Evolutionary conservation across 2,113 vertebrate genomes (phyloP), one percentile per base, ranked within the genome.

Genomic region (Ginglymostoma cirratum): DNA sequence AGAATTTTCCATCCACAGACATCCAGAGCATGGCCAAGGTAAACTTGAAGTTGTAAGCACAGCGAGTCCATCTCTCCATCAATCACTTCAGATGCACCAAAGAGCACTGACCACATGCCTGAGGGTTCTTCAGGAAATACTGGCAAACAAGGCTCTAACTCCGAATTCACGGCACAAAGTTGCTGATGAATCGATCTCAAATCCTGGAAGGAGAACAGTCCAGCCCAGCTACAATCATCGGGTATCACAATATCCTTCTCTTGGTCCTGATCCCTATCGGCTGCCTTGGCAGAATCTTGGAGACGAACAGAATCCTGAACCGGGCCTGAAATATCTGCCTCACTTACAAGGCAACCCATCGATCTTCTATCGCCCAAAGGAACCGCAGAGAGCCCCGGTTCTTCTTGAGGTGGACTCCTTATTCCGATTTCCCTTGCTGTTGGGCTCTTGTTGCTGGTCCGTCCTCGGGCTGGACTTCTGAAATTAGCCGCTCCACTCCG

Each of bases 1-100:
- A 99, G 99, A 86, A 99, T 99, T 97, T 98, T 99, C 99, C 99
- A 99, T 15, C 99, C 99, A 96, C 99, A 99, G 95, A 98, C 99
- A 97, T 99, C 99, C 96, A 99, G 97, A 96, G 98, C 98, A 96
- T 99, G 99, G 80, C 98, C 98, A 97, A 99, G 97, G 97, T 99
- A 99, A 94, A 98, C 98, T 97, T 99, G 99, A 72, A 99, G 98
- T 96, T 98, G 97, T 97, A 97, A 98, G 96, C 99, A 99, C 45
- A 99, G 97, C 0, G 97, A 97, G 67, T 99, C 99, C 96, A 98
- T 98, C 97, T 98, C 98, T 97, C 98, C 97, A 97, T 97, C 97
- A 96, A 98, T 67, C 97, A 98, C 55, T 97, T 97, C 97, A 93
- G 98, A 27, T 96, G 96, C 96, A 0, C 99, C 99, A 45, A 99